Conservation (phyloP, 2,113 vertebrate genomes). For the Microcebus tavaratra region DNA sequence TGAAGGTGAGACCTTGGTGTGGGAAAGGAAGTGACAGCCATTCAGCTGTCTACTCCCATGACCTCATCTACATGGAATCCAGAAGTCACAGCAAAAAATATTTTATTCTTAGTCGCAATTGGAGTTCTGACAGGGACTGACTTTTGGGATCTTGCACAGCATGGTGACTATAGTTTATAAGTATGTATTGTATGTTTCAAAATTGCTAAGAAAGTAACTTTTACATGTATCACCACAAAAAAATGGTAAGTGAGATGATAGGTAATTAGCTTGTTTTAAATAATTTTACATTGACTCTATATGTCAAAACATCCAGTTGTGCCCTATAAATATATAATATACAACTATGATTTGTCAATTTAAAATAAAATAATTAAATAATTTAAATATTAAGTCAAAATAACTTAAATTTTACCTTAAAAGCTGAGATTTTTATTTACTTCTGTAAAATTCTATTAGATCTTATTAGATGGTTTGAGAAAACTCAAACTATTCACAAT, state of each 20-base stretch:
- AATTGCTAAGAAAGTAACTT: neutral
- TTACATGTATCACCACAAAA: neutral
- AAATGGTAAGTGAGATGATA: neutral
- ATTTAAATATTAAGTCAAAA: neutral
- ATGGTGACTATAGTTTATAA: neutral
- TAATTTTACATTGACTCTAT: neutral
- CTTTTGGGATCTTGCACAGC: neutral
- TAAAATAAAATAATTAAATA: neutral
- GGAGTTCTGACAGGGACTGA: neutral
- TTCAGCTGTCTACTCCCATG: neutral
- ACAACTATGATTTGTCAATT: neutral
- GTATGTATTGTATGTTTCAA: neutral
- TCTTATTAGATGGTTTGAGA: neutral
- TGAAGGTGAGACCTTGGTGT: neutral
- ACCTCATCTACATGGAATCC: neutral
- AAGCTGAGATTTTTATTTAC: neutral
- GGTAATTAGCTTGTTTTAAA: neutral
- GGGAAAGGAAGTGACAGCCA: neutral
- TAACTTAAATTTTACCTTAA: neutral
- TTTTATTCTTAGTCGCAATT: neutral
- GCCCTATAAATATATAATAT: no score
- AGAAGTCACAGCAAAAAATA: neutral
- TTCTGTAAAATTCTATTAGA: neutral
- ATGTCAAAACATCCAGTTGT: neutral
- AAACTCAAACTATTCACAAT: neutral